Evolutionary conservation across 2,888 invertebrate species (phyloP), one percentile per base, ranked within the genome.

Genomic region (Apoda limacodes): DNA sequence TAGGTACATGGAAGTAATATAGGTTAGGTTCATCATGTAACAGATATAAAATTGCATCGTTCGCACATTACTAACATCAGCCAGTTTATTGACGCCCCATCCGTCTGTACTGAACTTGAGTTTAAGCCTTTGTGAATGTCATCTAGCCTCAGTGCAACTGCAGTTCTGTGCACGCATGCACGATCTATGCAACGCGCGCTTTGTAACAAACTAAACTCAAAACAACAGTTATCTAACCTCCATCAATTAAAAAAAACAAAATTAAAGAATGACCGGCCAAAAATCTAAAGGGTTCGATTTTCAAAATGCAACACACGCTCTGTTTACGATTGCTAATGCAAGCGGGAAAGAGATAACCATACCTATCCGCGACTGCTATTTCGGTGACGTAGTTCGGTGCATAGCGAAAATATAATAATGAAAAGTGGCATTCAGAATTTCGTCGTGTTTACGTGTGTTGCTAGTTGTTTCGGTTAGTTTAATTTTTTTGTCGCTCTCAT

Each of bases 361-460:
- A 62, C 33, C 42, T 54, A 52, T 45, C 50, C 55, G 54, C 61
- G 63, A 58, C 57, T 58, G 66, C 65, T 64, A 62, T 65, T 67
- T 65, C 55, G 56, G 69, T 74, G 75, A 75, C 75, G 75, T 69
- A 63, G 66, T 48, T 53, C 70, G 65, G 68, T 76, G 75, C 74
- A 75, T 75, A 72, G 71, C 66, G 69, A 74, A 17, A 75, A 75
- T 72, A 69, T 72, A 57, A 60, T 74, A 72, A 78, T 80, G 76
- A 76, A 78, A 80, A 76, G 74, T 76, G 72, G 67, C 69, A 69
- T 70, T 67, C 75, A 76, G 78, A 72, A 76, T 68, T 76, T 76
- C 65, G 72, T 67, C 64, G 78, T 76, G 76, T 78, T 80, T 78
- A 78, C 75, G 72, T 75, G 76, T 63, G 74, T 71, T 68, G 72